Percentiles rank a stretch among this genome's conserved stretches.
These are phyloP conservation scores for Catotricha subobsoleta DNA, from an alignment of 2,888 invertebrate species.

Conservation along the genomic window DNA sequence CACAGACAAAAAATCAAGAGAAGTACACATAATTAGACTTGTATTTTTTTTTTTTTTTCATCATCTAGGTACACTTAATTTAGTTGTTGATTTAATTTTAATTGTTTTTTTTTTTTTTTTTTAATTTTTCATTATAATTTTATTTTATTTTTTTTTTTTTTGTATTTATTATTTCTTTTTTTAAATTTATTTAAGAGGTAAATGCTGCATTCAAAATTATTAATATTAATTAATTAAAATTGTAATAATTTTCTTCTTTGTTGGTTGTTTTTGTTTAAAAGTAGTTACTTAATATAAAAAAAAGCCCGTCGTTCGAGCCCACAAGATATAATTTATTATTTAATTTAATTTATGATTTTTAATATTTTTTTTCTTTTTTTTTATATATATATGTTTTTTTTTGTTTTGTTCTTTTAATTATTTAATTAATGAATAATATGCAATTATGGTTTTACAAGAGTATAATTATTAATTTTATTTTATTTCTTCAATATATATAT, in stretches of 20 bases:
- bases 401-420: constrained; percentile 2
- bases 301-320: too few species aligned
- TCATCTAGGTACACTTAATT: constrained; percentile 15
- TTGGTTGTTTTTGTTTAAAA: too few species aligned
- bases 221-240: background rate
- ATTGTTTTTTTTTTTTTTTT: constrained; percentile 6
- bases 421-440: constrained; percentile 1
- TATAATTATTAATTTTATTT: background rate
- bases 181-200: constrained; percentile 4
- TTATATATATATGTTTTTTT: constrained; percentile 1
- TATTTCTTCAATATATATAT: background rate
- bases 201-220: constrained; percentile 4
- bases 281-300: too few species aligned
- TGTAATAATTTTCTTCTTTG: background rate
- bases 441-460: too few species aligned
- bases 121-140: constrained; percentile 2
- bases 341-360: background rate
- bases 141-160: background rate
- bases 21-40: constrained; percentile 12
- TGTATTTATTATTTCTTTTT: too few species aligned
- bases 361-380: background rate
- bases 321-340: too few species aligned
- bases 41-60: constrained; percentile 11
- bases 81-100: constrained; percentile 7
- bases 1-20: constrained; percentile 12